Conservation (phyloP, 2,797 vertebrate genomes). For the Alauda arvensis region DNA sequence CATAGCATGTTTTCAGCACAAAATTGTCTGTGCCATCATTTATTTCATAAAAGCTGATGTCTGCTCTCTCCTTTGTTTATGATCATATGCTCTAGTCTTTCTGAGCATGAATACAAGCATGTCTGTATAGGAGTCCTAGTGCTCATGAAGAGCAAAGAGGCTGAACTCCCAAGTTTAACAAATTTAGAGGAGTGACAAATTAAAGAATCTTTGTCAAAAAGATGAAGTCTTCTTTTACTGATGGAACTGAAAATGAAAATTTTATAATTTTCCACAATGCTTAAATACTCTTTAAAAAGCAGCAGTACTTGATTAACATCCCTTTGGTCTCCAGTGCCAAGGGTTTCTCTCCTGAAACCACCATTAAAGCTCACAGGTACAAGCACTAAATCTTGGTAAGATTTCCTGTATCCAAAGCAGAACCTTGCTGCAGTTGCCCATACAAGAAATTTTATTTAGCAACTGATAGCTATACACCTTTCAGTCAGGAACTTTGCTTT, state of each 20-base stretch:
- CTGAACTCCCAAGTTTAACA: background rate
- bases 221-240: background rate
- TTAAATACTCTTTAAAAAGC: background rate
- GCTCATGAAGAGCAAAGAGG: background rate
- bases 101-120: fast-evolving
- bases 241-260: background rate
- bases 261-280: background rate
- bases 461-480: background rate
- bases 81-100: background rate
- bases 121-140: background rate
- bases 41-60: background rate
- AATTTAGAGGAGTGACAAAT: background rate
- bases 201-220: background rate
- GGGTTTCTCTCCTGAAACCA: background rate
- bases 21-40: background rate
- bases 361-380: background rate
- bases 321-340: background rate
- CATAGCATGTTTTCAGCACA: background rate
- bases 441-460: background rate
- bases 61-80: background rate
- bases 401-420: background rate
- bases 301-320: background rate
- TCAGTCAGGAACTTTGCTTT: background rate
- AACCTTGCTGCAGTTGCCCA: background rate
- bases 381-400: background rate